A percentile compares a stretch with the other conserved stretches of the same genome.
These are phyloP conservation scores for Diarsia brunnea DNA, from an alignment of 2,888 invertebrate genomes.

Conservation along the genomic window DNA sequence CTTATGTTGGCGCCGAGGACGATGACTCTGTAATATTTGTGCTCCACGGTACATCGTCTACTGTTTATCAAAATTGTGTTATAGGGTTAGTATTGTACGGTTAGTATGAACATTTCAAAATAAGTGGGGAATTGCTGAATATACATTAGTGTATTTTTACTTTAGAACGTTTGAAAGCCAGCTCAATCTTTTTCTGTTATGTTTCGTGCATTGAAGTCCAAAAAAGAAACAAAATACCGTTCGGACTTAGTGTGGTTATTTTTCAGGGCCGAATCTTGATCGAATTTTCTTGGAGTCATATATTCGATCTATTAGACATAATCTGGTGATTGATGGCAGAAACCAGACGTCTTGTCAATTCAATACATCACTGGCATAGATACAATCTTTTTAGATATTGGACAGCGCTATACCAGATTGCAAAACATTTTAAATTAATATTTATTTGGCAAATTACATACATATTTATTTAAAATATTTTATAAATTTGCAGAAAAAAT, in stretches of 20 bases:
- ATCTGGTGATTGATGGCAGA: conserved; percentile 21
- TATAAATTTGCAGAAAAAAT: background rate
- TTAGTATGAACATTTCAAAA: background rate
- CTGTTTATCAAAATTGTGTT: conserved; percentile 72
- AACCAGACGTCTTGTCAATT: background rate
- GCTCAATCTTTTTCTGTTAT: background rate
- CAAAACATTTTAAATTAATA: background rate
- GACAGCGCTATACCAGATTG: conserved; percentile 2
- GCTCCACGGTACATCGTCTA: conserved; percentile 66
- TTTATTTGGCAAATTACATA: background rate
- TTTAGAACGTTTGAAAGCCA: background rate
- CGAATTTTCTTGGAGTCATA: background rate
- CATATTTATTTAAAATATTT: background rate
- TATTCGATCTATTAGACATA: conserved; percentile 7
- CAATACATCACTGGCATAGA: conserved; percentile 8
- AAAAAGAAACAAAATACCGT: background rate
- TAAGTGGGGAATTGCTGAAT: background rate
- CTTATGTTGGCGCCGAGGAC: conserved; percentile 75
- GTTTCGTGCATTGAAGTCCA: background rate
- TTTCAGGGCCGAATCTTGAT: conserved; percentile 6
- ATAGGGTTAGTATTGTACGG: conserved; percentile 25
- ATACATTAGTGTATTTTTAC: background rate
- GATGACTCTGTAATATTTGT: conserved; percentile 81
- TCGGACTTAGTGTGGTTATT: background rate
- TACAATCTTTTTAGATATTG: background rate